Conservation (phyloP, 2,888 invertebrate species). For the Drosophila eohydei region DNA sequence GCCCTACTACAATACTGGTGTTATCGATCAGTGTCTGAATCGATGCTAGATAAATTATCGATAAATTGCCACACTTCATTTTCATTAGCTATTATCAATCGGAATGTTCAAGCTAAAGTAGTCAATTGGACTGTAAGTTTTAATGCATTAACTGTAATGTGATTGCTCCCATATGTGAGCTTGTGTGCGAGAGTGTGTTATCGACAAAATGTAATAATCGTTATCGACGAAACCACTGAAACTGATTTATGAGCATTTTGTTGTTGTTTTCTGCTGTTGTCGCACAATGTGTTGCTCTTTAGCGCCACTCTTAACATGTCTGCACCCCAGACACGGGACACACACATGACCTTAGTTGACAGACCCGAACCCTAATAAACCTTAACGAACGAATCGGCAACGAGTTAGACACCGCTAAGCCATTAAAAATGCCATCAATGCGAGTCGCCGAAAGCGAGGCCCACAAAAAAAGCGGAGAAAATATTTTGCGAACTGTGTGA, state of each 20-base stretch:
- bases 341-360: slow-evolving; percentile 22
- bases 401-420: slow-evolving; percentile 67
- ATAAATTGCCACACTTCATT: background rate
- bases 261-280: slow-evolving; percentile 38
- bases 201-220: slow-evolving; percentile 65
- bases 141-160: slow-evolving; percentile 30
- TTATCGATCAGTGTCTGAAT: slow-evolving; percentile 21
- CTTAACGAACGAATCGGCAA: slow-evolving; percentile 57
- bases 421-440: slow-evolving; percentile 78
- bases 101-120: background rate
- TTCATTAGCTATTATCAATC: slow-evolving; percentile 1
- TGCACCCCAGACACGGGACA: slow-evolving; percentile 37
- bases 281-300: slow-evolving; percentile 65
- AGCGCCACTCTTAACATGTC: slow-evolving; percentile 59
- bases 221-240: slow-evolving; percentile 70
- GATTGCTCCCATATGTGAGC: slow-evolving; percentile 11
- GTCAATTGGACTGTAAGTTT: slow-evolving; percentile 19
- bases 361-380: slow-evolving; percentile 60
- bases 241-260: slow-evolving; percentile 66
- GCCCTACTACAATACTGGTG: background rate
- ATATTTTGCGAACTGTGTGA: background rate
- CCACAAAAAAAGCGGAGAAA: slow-evolving; percentile 10
- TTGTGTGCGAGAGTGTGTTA: slow-evolving; percentile 13
- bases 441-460: slow-evolving; percentile 28
- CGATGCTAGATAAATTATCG: background rate